phyloP scores from a whole-genome alignment of 2,888 invertebrate genomes.

The Cantharis lateralis region DNA sequence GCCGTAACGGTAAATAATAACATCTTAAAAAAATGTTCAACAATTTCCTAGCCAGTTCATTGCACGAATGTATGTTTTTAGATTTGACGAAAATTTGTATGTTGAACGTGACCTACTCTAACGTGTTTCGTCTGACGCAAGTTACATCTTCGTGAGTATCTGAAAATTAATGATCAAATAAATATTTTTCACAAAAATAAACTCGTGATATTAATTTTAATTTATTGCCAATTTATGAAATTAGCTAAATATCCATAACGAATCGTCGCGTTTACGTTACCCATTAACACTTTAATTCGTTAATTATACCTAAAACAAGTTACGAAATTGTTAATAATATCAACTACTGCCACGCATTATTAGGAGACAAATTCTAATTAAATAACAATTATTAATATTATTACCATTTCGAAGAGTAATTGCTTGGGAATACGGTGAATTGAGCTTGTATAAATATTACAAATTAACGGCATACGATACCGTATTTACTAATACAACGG shows the following conservation, averaged over 20 bases:
- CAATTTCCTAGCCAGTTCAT: conserved; percentile 15
- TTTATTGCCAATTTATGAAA: not conserved
- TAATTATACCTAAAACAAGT: not conserved
- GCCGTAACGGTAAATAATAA: conserved; percentile 18
- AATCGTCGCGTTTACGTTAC: not conserved
- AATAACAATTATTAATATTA: too few relatives aligned
- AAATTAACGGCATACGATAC: not conserved
- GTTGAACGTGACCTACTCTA: conserved; percentile 18
- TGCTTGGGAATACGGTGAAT: not conserved
- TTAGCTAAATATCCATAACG: not conserved
- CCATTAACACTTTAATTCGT: not conserved
- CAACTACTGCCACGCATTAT: not conserved
- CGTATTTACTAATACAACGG: not conserved
- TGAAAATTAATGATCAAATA: not conserved
- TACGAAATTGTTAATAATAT: not conserved
- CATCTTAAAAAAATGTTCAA: conserved; percentile 8
- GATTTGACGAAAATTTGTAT: conserved; percentile 10
- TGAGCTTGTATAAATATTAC: not conserved
- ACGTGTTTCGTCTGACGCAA: not conserved
- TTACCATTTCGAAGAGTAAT: not conserved
- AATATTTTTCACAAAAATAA: not conserved
- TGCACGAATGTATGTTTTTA: conserved; percentile 5
- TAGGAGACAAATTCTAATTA: not conserved
- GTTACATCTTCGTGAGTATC: not conserved
- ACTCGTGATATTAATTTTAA: not conserved